Base-by-base conservation (phyloP, 2,888 invertebrate genomes). In the Drosophila vallismaia region DNA sequence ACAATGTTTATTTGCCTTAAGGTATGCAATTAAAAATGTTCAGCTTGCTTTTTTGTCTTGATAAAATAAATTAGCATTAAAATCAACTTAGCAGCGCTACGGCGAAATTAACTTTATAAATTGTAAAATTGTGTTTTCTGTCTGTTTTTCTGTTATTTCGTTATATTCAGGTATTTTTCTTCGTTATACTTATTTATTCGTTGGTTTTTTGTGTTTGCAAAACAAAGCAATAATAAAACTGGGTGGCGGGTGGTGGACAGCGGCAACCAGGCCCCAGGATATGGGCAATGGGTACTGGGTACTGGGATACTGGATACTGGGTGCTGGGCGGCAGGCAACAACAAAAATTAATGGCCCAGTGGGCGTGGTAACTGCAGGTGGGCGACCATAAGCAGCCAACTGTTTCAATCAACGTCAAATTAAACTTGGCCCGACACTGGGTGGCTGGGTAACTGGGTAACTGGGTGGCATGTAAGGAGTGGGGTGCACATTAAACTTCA, bases 351-450 rank as follows among this genome's bases (percentile, higher is more conserved):
- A 60, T 73, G 73, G 66, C 53, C 50, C 38, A 46, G 57, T 38
- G 60, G 71, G 50, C 24, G 51, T 57, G 62, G 59, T 53, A 48
- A 40, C 40, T 49, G 52, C 51, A 57, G 57, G 67, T 26, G 49
- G 44, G 36, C 46, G 50, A 19, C 55, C 52, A 42, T 26, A 55
- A 70, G 74, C 57, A 55, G 66, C 70, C 67, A 79, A 86, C 78
- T 69, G 77, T 80, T 88, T 85, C 88, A 84, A 85, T 88, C 84
- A 86, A 88, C 86, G 86, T 88, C 88, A 88, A 88, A 88, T 88
- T 88, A 74, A 79, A 75, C 74, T 64, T 62, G 67, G 66, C 71
- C 67, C 67, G 26, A 64, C 42, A 55, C 40, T 3, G 24, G 36
- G 26, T 31, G 8, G 12, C 10, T 8, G n/a, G 28, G 38, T 31